Evolutionary conservation across 2,797 vertebrate genomes (phyloP).

Genomic region (Acipenser ruthenus): DNA sequence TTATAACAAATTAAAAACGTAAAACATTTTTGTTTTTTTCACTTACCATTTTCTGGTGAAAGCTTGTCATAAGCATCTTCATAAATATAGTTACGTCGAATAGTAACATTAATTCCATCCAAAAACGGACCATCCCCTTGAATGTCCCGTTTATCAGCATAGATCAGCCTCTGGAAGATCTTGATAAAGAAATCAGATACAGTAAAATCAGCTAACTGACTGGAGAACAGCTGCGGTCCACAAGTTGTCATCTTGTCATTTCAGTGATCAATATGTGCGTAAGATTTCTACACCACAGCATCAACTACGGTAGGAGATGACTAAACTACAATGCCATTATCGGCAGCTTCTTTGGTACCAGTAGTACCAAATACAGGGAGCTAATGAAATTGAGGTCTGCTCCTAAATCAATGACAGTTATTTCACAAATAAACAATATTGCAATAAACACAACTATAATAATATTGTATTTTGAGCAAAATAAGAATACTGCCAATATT

Average conservation of each 20-base stretch:
- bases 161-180: slow-evolving; percentile 97
- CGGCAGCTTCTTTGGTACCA: too few relatives aligned
- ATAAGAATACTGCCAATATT: background rate
- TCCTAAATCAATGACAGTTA: too few relatives aligned
- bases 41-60: slow-evolving; percentile 92
- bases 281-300: too few relatives aligned
- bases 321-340: too few relatives aligned
- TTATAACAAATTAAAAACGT: too few relatives aligned
- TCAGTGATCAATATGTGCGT: too few relatives aligned
- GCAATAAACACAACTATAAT: background rate
- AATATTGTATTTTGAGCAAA: background rate
- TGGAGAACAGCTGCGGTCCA: too few relatives aligned
- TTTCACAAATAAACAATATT: too few relatives aligned
- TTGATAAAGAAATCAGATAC: slow-evolving; percentile 32
- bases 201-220: background rate
- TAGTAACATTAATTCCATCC: slow-evolving; percentile 91
- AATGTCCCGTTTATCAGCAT: slow-evolving; percentile 90
- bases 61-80: slow-evolving; percentile 97
- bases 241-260: too few relatives aligned
- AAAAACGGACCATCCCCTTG: slow-evolving; percentile 93
- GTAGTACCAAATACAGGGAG: too few relatives aligned
- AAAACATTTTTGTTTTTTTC: background rate
- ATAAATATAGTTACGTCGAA: slow-evolving; percentile 97
- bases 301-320: too few relatives aligned
- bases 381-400: too few relatives aligned